Base-by-base conservation (phyloP, 2,888 invertebrate species). In the Thymelicus sylvestris region DNA sequence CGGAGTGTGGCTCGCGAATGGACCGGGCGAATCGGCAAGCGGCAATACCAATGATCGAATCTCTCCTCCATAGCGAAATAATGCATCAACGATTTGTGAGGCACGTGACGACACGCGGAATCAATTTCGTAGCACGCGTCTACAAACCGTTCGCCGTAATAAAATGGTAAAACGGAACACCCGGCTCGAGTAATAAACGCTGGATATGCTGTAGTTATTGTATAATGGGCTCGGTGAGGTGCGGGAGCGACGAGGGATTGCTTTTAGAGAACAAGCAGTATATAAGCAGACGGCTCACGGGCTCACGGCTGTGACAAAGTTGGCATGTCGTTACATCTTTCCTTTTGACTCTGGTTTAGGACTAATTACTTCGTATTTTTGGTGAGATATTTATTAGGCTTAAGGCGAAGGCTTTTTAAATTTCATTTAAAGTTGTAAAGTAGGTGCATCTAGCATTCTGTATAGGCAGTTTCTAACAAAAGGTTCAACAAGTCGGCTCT, bases 121-220 rank as follows among this genome's bases (percentile, higher is more conserved):
- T 88, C 88, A 87, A 88, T 89, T 88, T 85, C 74, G 82, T 77
- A 84, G 86, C 87, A 89, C 88, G 86, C 77, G 87, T 79, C 85
- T 79, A 74, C 84, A 80, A 78, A 81, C 81, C 79, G 79, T 78
- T 79, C 76, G 69, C 66, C 70, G 76, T 83, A 84, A 84, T 85
- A 83, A 86, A 85, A 85, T 82, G 80, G 72, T 75, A 74, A 75
- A 76, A 73, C 69, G 73, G 67, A 68, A 52, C 71, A 65, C 39
- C 70, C 64, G 60, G 66, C 69, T 64, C 72, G 67, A 62, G 73
- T 57, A 72, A 71, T 50, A 69, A 66, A 44, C 13, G 50, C 7
- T 39, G 50, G 39, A 39, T 63, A 48, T 59, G 64, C 31, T 19
- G 12, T 63, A 48, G 1, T 48, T 38, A 48, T 39, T 64, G 69